phyloP scores from a whole-genome alignment of 2,797 vertebrate genomes.

The Oreonectes daqikongensis region DNA sequence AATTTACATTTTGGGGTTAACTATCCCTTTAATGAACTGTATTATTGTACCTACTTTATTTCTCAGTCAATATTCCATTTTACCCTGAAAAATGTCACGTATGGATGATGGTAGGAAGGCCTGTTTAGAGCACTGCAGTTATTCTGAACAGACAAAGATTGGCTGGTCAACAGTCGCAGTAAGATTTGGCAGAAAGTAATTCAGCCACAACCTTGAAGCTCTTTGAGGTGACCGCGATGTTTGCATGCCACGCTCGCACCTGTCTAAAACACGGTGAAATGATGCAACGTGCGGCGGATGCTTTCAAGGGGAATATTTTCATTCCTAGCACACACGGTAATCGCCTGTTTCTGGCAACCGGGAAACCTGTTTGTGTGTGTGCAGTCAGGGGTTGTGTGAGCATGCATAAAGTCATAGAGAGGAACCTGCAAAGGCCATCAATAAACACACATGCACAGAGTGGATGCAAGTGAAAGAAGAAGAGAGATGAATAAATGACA shows the following conservation, averaged over 20 bases:
- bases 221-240: background rate
- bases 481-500: background rate
- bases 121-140: background rate
- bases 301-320: background rate
- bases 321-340: constrained; percentile 33
- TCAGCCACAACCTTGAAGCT: constrained; percentile 1
- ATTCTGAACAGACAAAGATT: background rate
- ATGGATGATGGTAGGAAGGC: too few relatives aligned
- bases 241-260: background rate
- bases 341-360: constrained; percentile 43
- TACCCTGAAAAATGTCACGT: too few relatives aligned
- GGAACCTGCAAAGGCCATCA: constrained; percentile 29
- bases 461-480: background rate
- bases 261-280: background rate
- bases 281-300: background rate
- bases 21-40: too few relatives aligned
- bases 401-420: constrained; percentile 46
- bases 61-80: too few relatives aligned
- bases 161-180: background rate
- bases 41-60: too few relatives aligned
- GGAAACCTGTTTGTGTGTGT: constrained; percentile 5
- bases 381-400: background rate
- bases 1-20: too few relatives aligned
- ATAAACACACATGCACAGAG: constrained; percentile 54
- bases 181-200: background rate